A percentile compares a stretch with the other conserved stretches of the same genome.
Evolutionary conservation across 2,113 vertebrate genomes (phyloP).

Genomic region (Serilophus lunatus): DNA sequence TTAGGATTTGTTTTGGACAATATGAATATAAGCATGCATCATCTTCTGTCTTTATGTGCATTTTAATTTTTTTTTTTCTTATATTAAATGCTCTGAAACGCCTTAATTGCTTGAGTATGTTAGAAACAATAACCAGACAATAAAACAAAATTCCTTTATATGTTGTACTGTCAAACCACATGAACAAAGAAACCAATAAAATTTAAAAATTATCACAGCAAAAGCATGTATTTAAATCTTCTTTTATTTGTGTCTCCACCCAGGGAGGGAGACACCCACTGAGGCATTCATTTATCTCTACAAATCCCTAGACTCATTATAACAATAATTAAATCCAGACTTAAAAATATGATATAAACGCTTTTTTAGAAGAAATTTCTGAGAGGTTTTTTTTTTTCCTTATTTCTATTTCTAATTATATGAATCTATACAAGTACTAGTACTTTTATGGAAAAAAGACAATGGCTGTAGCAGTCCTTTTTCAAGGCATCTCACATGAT

Average conservation of each 20-base stretch:
- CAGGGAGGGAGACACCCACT: conserved; percentile 49
- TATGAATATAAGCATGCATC: not conserved
- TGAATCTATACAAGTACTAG: conserved; percentile 34
- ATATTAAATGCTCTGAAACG: not conserved
- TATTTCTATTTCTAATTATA: conserved; percentile 65
- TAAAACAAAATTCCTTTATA: conserved; percentile 11
- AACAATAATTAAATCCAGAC: conserved; percentile 69
- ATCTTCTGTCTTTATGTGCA: not conserved
- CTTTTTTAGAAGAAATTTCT: conserved; percentile 51
- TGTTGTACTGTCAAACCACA: conserved; percentile 34
- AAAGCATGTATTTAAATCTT: conserved; percentile 66
- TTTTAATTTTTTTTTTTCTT: not conserved
- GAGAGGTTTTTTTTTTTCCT: not conserved
- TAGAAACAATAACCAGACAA: not conserved
- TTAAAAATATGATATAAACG: conserved; percentile 41
- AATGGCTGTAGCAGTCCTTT: conserved; percentile 7
- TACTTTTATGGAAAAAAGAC: conserved; percentile 40
- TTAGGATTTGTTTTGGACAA: not conserved
- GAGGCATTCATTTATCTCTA: conserved; percentile 54
- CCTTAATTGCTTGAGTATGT: not conserved
- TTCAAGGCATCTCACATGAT: not conserved
- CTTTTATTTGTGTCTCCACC: conserved; percentile 70
- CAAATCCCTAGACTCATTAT: conserved; percentile 23
- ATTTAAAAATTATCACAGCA: conserved; percentile 43
- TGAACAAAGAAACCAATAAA: conserved; percentile 58